Evolutionary conservation across 2,888 invertebrate species (phyloP).

Genomic region (Pachydiplax longipennis): DNA sequence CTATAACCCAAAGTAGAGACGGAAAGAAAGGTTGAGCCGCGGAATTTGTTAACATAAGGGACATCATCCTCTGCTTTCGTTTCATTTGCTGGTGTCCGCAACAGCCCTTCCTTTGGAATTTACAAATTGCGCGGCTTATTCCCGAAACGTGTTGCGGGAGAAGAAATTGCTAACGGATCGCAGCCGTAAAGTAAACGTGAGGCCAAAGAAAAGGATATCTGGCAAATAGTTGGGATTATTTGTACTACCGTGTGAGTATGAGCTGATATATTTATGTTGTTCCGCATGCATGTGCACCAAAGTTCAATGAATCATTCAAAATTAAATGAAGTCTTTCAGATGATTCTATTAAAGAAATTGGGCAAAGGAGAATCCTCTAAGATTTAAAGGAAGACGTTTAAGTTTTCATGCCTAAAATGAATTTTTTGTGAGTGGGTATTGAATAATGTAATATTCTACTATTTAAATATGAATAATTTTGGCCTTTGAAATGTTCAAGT

Average conservation of each 20-base stretch:
- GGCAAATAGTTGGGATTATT: too few relatives aligned
- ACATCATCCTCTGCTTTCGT: not conserved
- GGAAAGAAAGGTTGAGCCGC: not conserved
- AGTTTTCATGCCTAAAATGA: too few relatives aligned
- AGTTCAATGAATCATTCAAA: not conserved
- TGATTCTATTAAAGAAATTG: too few relatives aligned
- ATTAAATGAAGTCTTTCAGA: too few relatives aligned
- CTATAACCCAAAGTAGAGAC: not conserved
- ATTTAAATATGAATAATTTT: too few relatives aligned
- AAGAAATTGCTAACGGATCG: not conserved
- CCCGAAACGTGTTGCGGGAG: constrained; percentile 27
- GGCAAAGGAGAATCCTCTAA: too few relatives aligned
- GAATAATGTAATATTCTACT: too few relatives aligned
- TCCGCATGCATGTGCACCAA: not conserved
- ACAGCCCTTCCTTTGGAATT: constrained; percentile 12
- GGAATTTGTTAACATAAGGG: not conserved
- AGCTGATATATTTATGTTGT: not conserved
- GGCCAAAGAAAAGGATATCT: too few relatives aligned
- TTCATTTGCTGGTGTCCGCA: not conserved
- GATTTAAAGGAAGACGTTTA: too few relatives aligned
- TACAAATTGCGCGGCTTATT: constrained; percentile 31
- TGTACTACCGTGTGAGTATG: not conserved
- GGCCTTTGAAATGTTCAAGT: too few relatives aligned
- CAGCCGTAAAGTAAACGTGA: not conserved
- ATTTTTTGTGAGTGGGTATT: too few relatives aligned